Conservation (phyloP, 2,888 invertebrate species). For the Nysson spinosus region DNA sequence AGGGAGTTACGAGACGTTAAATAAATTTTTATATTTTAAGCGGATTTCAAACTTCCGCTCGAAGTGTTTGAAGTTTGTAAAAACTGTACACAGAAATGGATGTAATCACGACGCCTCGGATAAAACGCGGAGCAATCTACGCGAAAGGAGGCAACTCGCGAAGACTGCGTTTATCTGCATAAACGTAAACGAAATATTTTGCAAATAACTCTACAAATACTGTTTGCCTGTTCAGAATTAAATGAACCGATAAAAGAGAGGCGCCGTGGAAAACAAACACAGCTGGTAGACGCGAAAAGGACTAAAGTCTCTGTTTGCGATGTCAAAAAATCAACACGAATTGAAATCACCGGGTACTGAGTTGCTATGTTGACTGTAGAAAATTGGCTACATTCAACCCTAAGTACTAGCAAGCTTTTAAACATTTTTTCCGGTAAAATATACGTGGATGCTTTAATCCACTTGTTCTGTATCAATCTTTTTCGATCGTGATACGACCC, state of each 20-base stretch:
- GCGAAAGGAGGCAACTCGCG: not conserved
- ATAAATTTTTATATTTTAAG: conserved; percentile 30
- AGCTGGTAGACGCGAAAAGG: conserved; percentile 59
- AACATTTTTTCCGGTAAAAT: conserved; percentile 7
- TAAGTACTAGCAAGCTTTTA: conserved; percentile 10
- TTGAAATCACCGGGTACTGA: conserved; percentile 70
- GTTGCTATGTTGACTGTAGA: conserved; percentile 63
- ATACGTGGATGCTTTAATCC: too few relatives aligned
- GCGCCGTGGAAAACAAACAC: conserved; percentile 70
- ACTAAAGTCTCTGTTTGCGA: conserved; percentile 69
- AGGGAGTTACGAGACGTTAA: conserved; percentile 22
- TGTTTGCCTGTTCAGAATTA: conserved; percentile 60
- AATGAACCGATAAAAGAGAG: conserved; percentile 70
- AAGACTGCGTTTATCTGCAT: not conserved
- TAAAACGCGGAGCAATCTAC: not conserved
- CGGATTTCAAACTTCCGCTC: conserved; percentile 16
- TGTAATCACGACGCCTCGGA: conserved; percentile 16
- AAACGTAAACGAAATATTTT: conserved; percentile 69
- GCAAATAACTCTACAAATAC: conserved; percentile 70
- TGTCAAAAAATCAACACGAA: conserved; percentile 75
- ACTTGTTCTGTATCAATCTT: too few relatives aligned
- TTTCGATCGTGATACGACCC: too few relatives aligned
- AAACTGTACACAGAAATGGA: conserved; percentile 4
- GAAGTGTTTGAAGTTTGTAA: conserved; percentile 16
- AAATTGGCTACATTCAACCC: conserved; percentile 59